A percentile compares a stretch with the other conserved stretches of the same genome.
phyloP scores from a whole-genome alignment of 2,888 invertebrate genomes.

The Ptychoptera albimana region DNA sequence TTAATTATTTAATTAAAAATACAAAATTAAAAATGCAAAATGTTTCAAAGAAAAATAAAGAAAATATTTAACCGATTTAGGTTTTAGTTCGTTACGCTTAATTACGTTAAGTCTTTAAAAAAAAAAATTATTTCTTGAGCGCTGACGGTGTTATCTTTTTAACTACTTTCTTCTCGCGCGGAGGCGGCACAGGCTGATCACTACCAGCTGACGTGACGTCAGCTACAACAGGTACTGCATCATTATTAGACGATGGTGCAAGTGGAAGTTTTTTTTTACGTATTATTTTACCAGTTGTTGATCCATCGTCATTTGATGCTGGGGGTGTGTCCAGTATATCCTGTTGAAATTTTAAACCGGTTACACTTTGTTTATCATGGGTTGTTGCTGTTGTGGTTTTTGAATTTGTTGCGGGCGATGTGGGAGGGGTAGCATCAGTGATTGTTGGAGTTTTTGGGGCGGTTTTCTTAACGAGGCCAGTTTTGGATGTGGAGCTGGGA shows the following conservation, averaged over 20 bases:
- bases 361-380: not conserved
- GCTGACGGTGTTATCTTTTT: too few species aligned
- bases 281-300: not conserved
- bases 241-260: slow-evolving; percentile 6
- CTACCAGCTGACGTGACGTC: too few species aligned
- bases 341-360: not conserved
- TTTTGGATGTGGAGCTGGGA: slow-evolving; percentile 10
- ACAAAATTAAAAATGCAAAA: too few species aligned
- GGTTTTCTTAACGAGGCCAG: slow-evolving; percentile 25
- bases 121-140: too few species aligned
- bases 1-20: too few species aligned
- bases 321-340: slow-evolving; percentile 3
- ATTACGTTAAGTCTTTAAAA: too few species aligned
- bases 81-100: too few species aligned
- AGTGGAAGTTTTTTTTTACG: slow-evolving; percentile 7
- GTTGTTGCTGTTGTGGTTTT: not conserved
- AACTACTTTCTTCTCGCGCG: too few species aligned
- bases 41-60: too few species aligned
- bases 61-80: too few species aligned
- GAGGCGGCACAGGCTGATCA: too few species aligned
- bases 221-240: not conserved
- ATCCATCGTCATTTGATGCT: not conserved
- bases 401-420: not conserved
- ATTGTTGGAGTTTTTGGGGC: slow-evolving; percentile 8
- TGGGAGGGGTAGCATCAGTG: slow-evolving; percentile 6